Percentiles rank a stretch among this genome's conserved stretches.
phyloP scores from a whole-genome alignment of 1,140 invertebrate species.

The Lepidurus couesii region DNA sequence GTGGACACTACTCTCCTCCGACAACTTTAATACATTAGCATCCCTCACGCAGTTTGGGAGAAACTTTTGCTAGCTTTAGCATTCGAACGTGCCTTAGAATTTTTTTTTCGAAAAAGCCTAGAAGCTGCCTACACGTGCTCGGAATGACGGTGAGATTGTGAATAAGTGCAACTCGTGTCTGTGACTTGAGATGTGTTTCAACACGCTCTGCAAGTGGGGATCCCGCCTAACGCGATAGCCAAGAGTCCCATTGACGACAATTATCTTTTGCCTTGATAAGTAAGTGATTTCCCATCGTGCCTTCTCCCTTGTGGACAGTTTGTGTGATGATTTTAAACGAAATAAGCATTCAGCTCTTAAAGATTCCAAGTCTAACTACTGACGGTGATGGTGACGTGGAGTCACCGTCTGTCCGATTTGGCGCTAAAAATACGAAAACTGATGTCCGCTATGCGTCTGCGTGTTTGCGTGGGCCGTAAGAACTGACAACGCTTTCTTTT shows the following conservation, averaged over 20 bases:
- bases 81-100: background rate
- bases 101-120: background rate
- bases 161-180: background rate
- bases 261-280: too few species aligned
- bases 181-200: background rate
- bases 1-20: background rate
- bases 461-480: background rate
- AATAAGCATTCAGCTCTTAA: background rate
- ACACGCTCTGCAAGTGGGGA: background rate
- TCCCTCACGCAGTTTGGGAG: background rate
- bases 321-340: too few species aligned
- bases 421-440: conserved; percentile 14
- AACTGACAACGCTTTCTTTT: conserved; percentile 4
- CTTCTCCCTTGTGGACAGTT: too few species aligned
- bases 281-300: too few species aligned
- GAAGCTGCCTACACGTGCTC: background rate
- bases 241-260: background rate
- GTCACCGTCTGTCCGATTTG: background rate
- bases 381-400: background rate
- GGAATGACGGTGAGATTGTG: background rate
- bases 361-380: background rate
- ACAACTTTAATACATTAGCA: background rate
- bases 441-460: conserved; percentile 6
- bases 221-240: background rate
- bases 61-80: background rate